A percentile compares a stretch with the other conserved stretches of the same genome.
These are phyloP conservation scores for Sula dactylatra DNA, from an alignment of 2,113 vertebrate species.

Conservation along the genomic window DNA sequence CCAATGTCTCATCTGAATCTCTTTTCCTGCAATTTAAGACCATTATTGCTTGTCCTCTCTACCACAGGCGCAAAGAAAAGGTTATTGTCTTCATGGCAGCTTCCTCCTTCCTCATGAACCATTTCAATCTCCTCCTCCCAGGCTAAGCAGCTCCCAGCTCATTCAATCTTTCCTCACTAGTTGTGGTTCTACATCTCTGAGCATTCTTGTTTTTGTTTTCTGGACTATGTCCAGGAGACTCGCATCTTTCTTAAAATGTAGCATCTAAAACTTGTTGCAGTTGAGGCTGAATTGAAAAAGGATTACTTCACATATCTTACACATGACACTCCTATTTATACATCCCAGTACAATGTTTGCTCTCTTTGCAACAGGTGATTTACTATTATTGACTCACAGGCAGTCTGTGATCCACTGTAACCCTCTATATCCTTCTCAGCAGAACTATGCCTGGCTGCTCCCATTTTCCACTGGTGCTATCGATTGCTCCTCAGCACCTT, in stretches of 20 bases:
- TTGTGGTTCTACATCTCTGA: neutral
- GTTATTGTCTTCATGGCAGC: neutral
- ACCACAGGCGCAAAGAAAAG: neutral
- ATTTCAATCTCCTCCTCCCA: neutral
- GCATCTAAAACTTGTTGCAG: neutral
- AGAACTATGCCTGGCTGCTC: neutral
- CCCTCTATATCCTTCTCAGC: neutral
- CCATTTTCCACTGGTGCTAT: neutral
- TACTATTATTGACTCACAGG: neutral
- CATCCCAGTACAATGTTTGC: neutral
- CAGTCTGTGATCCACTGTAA: conserved; percentile 2
- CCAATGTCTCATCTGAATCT: conserved; percentile 42
- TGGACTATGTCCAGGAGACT: neutral
- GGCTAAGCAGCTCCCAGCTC: neutral
- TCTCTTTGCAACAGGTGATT: conserved; percentile 26
- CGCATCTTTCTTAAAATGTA: neutral
- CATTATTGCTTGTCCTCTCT: neutral
- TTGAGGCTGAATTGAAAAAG: neutral
- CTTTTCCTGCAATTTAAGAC: conserved; percentile 26
- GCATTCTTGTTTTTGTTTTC: neutral
- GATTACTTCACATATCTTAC: neutral
- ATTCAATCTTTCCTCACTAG: neutral
- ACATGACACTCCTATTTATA: neutral
- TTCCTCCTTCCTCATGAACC: neutral
- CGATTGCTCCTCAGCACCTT: neutral